phyloP scores from a whole-genome alignment of 1,140 invertebrate genomes.

The Leptinotarsa texana region DNA sequence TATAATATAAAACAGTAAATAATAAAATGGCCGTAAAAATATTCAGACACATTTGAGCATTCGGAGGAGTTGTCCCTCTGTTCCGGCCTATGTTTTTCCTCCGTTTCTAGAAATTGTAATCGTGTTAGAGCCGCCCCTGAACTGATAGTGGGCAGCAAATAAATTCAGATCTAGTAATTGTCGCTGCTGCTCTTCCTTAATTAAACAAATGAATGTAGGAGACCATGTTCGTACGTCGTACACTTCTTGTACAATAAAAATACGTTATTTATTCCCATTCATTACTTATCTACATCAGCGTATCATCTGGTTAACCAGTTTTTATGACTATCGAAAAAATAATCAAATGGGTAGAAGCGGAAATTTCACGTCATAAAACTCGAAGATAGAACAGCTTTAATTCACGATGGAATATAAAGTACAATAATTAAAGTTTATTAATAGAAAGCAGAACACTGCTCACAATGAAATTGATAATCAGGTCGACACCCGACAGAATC shows the following conservation, averaged over 20 bases:
- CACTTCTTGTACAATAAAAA: conserved; percentile 1
- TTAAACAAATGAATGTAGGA: conserved; percentile 8
- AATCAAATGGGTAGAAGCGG: not conserved
- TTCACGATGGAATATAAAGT: too few species aligned
- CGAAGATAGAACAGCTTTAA: not conserved
- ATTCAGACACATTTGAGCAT: too few species aligned
- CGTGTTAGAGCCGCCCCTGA: not conserved
- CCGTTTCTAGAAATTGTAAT: too few species aligned
- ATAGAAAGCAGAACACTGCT: too few species aligned
- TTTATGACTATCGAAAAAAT: not conserved
- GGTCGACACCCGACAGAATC: too few species aligned
- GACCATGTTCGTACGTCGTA: not conserved
- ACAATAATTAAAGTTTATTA: too few species aligned
- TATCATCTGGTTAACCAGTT: conserved; percentile 6
- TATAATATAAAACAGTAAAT: too few species aligned
- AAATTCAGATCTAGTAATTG: conserved; percentile 6
- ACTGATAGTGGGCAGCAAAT: not conserved
- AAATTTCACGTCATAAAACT: conserved; percentile 3
- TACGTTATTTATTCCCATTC: not conserved
- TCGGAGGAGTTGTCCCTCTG: too few species aligned
- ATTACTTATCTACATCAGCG: not conserved
- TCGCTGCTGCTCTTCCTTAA: conserved; percentile 7
- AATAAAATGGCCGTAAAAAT: too few species aligned
- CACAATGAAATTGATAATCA: too few species aligned
- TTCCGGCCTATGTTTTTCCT: too few species aligned